These are phyloP conservation scores for Eulithis prunata DNA, from an alignment of 2,888 invertebrate species.

Conservation along the genomic window DNA sequence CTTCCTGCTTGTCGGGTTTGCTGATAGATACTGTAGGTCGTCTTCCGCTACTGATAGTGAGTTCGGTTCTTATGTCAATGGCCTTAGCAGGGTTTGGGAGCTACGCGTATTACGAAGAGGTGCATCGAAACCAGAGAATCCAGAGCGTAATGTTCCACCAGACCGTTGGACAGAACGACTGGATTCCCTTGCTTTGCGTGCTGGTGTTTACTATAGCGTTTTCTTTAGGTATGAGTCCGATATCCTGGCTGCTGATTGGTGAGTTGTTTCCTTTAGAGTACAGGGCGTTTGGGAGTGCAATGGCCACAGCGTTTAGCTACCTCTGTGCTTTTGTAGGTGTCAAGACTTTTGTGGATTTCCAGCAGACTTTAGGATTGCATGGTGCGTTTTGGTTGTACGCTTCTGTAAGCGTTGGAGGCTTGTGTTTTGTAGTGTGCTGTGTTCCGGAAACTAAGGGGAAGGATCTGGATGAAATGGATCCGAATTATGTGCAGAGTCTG, in stretches of 20 bases:
- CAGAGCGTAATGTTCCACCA: constrained; percentile 81
- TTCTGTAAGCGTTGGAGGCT: constrained; percentile 90
- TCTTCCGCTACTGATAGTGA: constrained; percentile 91
- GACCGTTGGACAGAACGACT: constrained; percentile 87
- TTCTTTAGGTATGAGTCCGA: constrained; percentile 94
- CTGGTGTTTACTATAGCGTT: constrained; percentile 93
- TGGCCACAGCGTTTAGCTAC: constrained; percentile 94
- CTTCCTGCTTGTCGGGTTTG: constrained; percentile 91
- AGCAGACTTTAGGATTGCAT: constrained; percentile 89
- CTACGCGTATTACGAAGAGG: constrained; percentile 91
- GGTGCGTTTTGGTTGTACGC: constrained; percentile 96
- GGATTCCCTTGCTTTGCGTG: constrained; percentile 93
- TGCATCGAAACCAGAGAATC: constrained; percentile 83
- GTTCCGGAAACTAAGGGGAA: constrained; percentile 96
- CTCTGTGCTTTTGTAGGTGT: constrained; percentile 94
- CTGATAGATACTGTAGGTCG: constrained; percentile 94
- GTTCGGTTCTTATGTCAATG: constrained; percentile 93
- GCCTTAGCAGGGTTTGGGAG: constrained; percentile 94
- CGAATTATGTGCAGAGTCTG: constrained; percentile 84
- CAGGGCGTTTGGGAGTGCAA: constrained; percentile 93
- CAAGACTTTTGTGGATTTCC: constrained; percentile 93
- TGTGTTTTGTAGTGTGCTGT: constrained; percentile 93
- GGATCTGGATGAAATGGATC: constrained; percentile 94
- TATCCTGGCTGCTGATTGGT: constrained; percentile 93
- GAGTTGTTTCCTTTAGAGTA: constrained; percentile 93